These are phyloP conservation scores for Alligator mississippiensis DNA, from an alignment of 2,113 vertebrate species.

Conservation along the genomic window DNA sequence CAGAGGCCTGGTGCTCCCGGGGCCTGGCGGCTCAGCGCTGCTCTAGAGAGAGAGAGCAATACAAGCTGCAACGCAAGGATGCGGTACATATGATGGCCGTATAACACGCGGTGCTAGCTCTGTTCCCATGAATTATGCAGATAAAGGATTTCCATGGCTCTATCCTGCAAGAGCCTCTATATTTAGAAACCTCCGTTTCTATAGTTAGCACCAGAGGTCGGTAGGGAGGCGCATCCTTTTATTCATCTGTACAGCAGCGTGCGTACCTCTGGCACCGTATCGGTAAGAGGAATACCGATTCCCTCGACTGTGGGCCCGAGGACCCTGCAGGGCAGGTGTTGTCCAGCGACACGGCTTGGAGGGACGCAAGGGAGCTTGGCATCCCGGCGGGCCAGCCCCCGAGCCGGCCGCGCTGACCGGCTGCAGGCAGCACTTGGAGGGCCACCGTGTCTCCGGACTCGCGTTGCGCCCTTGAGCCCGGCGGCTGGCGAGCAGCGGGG, in stretches of 20 bases:
- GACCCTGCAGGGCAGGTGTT: accelerated
- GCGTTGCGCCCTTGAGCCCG: accelerated
- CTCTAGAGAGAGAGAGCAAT: not conserved
- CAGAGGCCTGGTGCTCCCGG: not conserved
- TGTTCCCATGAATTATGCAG: accelerated
- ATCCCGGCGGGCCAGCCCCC: no score
- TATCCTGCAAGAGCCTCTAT: not conserved
- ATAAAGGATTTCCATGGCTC: not conserved
- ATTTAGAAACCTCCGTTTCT: not conserved
- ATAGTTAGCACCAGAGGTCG: not conserved
- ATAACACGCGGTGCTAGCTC: accelerated
- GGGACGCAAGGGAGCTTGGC: not conserved
- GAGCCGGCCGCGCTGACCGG: not conserved
- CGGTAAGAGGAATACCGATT: not conserved
- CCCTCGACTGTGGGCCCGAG: accelerated
- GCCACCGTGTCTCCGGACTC: accelerated
- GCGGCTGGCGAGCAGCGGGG: not conserved
- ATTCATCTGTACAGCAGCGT: accelerated
- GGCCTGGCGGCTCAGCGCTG: accelerated
- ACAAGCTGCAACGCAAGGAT: accelerated
- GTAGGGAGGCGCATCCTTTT: not conserved
- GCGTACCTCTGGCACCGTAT: accelerated
- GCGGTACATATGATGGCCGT: accelerated
- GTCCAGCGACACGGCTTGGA: accelerated
- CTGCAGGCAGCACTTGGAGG: not conserved